Evolutionary conservation across 2,888 invertebrate species (phyloP).

Genomic region (Molanna angustata): DNA sequence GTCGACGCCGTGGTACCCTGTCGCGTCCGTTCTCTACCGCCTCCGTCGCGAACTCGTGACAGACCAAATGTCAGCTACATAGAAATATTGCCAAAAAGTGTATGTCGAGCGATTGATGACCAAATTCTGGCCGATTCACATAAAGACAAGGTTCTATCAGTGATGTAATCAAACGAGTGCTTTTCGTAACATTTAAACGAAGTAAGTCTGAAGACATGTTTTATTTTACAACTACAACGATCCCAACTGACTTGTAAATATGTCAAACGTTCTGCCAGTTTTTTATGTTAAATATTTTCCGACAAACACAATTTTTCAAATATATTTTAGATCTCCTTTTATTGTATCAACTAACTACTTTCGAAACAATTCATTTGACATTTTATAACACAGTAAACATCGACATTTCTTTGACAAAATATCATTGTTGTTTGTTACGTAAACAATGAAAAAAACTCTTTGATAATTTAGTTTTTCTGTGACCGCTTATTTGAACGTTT

Average conservation of each 20-base stretch:
- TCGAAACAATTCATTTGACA: too few species aligned
- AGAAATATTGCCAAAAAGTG: slow-evolving; percentile 4
- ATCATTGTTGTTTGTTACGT: too few species aligned
- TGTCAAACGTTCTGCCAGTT: slow-evolving; percentile 15
- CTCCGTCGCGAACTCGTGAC: not conserved
- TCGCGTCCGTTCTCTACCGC: not conserved
- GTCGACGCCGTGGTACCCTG: too few species aligned
- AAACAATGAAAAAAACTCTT: too few species aligned
- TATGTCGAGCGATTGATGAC: slow-evolving; percentile 11
- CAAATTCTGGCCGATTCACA: slow-evolving; percentile 10
- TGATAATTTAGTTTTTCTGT: too few species aligned
- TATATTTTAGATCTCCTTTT: too few species aligned
- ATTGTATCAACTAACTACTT: too few species aligned
- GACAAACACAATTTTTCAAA: too few species aligned
- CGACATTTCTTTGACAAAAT: too few species aligned
- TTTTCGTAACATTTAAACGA: slow-evolving; percentile 23
- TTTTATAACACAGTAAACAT: too few species aligned
- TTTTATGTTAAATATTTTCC: too few species aligned
- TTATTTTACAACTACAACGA: slow-evolving; percentile 14
- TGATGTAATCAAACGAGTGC: slow-evolving; percentile 24
- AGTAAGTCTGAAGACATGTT: slow-evolving; percentile 23
- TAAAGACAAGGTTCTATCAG: slow-evolving; percentile 17
- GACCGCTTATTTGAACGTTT: too few species aligned
- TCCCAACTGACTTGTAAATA: slow-evolving; percentile 15
- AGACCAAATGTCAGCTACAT: slow-evolving; percentile 1